Conservation (phyloP, 2,797 vertebrate genomes). For the Onychomys torridus region DNA sequence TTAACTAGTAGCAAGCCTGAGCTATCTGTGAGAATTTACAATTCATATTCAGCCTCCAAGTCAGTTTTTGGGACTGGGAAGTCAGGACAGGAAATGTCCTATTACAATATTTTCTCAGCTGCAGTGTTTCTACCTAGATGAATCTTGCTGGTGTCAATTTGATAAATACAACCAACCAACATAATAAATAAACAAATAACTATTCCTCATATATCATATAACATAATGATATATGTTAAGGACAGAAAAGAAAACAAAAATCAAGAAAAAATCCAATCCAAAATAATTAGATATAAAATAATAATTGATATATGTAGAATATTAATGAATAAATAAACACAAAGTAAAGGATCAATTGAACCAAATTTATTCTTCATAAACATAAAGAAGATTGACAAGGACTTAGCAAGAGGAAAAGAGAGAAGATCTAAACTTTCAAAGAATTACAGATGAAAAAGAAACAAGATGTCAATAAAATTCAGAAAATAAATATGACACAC, state of each 20-base stretch:
- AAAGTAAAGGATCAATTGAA: not conserved
- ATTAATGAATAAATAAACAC: not conserved
- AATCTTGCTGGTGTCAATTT: not conserved
- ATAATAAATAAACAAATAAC: not conserved
- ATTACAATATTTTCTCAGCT: not conserved
- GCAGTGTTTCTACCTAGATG: not conserved
- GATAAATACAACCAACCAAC: not conserved
- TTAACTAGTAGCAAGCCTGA: no score
- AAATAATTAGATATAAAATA: not conserved
- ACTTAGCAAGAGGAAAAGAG: not conserved
- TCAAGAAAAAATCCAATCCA: not conserved
- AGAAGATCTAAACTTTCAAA: not conserved
- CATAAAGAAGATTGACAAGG: not conserved
- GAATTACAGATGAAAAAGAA: not conserved
- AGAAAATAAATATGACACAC: not conserved
- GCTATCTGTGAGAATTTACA: no score
- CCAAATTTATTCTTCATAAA: not conserved
- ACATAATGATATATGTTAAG: not conserved
- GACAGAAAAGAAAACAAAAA: not conserved
- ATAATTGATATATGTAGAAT: not conserved
- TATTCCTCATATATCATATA: not conserved
- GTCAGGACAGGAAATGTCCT: no score
- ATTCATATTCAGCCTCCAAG: no score
- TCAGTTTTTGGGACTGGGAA: no score
- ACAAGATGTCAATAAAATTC: not conserved